These are phyloP conservation scores for Stichodactyla helianthus DNA, from an alignment of 64 coral and sea anemone species.

Conservation along the genomic window DNA sequence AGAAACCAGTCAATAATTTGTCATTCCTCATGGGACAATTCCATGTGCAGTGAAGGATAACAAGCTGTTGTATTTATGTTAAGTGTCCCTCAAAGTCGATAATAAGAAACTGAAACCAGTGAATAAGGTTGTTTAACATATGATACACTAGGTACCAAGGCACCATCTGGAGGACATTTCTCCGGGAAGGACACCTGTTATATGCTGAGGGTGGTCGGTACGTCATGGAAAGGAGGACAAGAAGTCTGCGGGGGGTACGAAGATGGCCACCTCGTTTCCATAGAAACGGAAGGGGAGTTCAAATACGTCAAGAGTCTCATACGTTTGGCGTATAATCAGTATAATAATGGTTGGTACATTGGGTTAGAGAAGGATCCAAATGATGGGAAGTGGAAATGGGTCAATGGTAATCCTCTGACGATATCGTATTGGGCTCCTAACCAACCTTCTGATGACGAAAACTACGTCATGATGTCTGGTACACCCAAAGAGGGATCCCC, in stretches of 20 bases:
- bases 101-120: no score
- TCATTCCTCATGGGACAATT: no score
- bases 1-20: no score
- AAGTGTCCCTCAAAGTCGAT: no score
- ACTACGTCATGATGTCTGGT: slow-evolving; percentile 33
- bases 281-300: slow-evolving; percentile 63
- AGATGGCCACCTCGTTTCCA: slow-evolving; percentile 51
- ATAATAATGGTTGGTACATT: slow-evolving; percentile 47
- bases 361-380: slow-evolving; percentile 32
- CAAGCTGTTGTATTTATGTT: no score
- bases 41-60: no score
- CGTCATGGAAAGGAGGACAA: slow-evolving; percentile 44
- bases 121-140: background rate
- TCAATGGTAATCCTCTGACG: slow-evolving; percentile 21
- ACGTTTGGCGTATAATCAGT: slow-evolving; percentile 13
- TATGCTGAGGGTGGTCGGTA: background rate
- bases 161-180: background rate
- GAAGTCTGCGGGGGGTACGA: slow-evolving; percentile 23
- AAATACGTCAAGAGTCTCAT: slow-evolving; percentile 44
- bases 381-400: slow-evolving; percentile 49
- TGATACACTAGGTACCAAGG: background rate
- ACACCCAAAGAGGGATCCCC: slow-evolving; percentile 5
- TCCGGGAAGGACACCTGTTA: background rate
- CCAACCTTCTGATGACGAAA: slow-evolving; percentile 38
- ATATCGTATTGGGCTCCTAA: slow-evolving; percentile 31